Percentiles rank a stretch among this genome's conserved stretches.
Conservation (phyloP, 1,140 invertebrate species). For the Amphibalanus amphitrite region DNA sequence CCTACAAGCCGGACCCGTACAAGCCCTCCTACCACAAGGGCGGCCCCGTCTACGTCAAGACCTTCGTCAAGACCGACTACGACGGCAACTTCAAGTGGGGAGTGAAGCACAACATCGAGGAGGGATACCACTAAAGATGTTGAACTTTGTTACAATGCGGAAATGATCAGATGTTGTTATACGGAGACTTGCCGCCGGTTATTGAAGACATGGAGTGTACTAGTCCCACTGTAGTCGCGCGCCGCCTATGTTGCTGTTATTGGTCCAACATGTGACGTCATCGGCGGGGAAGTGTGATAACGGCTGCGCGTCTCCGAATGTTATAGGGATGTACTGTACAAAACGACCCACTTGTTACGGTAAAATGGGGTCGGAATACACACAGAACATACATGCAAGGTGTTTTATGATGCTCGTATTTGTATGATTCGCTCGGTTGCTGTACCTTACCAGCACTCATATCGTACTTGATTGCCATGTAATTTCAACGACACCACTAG, state of each 20-base stretch:
- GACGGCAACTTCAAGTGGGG: constrained; percentile 72
- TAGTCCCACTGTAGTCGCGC: not conserved
- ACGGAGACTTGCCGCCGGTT: not conserved
- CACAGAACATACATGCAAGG: too few relatives aligned
- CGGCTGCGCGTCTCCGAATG: not conserved
- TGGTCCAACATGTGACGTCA: not conserved
- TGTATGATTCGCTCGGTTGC: too few relatives aligned
- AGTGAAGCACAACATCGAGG: constrained; percentile 48
- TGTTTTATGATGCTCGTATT: too few relatives aligned
- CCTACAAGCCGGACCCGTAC: not conserved
- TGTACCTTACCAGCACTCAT: too few relatives aligned
- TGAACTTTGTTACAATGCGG: too few relatives aligned
- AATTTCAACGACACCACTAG: too few relatives aligned
- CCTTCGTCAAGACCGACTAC: constrained; percentile 65
- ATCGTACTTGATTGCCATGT: too few relatives aligned
- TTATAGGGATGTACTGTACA: not conserved
- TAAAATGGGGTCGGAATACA: not conserved
- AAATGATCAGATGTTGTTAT: not conserved
- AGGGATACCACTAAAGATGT: not conserved
- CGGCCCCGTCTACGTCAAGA: constrained; percentile 35
- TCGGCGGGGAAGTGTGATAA: not conserved
- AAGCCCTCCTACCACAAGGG: not conserved
- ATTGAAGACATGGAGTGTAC: not conserved
- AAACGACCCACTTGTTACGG: not conserved
- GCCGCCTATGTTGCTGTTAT: not conserved